These are phyloP conservation scores for Polydrusus tereticollis DNA, from an alignment of 2,888 invertebrate species.

Conservation along the genomic window DNA sequence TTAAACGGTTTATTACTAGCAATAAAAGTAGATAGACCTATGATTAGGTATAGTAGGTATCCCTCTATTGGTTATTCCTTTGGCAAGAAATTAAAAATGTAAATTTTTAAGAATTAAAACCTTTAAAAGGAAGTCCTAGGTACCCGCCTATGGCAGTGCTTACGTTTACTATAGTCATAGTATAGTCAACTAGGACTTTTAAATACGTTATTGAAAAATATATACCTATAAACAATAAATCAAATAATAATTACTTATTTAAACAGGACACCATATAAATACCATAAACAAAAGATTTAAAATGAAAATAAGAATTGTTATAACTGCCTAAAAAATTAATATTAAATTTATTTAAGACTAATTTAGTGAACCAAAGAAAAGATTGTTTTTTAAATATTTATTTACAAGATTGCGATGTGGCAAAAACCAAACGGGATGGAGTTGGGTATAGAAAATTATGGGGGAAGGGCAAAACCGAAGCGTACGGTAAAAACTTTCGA, in stretches of 20 bases:
- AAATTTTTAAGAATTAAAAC: background rate
- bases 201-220: background rate
- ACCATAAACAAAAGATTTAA: background rate
- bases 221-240: background rate
- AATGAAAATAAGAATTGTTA: no score
- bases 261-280: background rate
- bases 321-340: no score
- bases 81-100: no score
- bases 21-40: no score
- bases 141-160: constrained; percentile 7
- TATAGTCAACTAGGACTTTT: no score
- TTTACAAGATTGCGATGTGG: constrained; percentile 49
- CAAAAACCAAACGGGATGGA: constrained; percentile 58
- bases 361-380: constrained; percentile 2
- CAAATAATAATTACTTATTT: background rate
- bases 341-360: no score
- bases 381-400: constrained; percentile 12
- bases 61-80: no score
- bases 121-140: background rate
- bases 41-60: no score
- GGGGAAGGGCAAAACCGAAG: constrained; percentile 57
- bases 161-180: no score
- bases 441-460: constrained; percentile 54
- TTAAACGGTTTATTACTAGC: no score
- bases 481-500: constrained; percentile 54